Base-by-base conservation (phyloP, 1,140 invertebrate genomes). In the Ylistrum balloti region DNA sequence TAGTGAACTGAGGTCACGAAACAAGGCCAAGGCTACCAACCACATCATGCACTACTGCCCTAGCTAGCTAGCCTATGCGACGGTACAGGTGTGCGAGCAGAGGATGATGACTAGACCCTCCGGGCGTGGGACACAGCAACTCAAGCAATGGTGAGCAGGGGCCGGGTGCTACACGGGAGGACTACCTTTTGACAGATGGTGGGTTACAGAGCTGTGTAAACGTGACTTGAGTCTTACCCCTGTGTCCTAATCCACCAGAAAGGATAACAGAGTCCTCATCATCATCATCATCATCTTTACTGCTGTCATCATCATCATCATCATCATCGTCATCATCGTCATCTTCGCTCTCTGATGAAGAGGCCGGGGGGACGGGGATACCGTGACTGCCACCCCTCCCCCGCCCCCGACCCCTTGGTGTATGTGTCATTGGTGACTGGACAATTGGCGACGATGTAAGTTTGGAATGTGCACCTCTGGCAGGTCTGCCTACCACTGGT, bases 401-500 rank as follows among this genome's bases (percentile, higher is more conserved):
- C 35, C 91, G 88, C 48, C 93, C 94, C 85, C 92, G 90, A 33
- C 92, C 91, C 85, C 89, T 90, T 41, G 90, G 86, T 22, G 88
- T 88, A 85, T 88, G 85, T 33, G 38, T 85, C 56, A 74, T n/a
- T 45, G 90, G 88, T 2, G 89, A 88, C n/a, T 33, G 88, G 74
- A 85, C 74, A 17, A 89, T 20, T 33, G 74, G n/a, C 20, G 38
- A 87, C 3, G 38, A 89, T 85, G 87, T 88, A 35, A 56, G 88
- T 41, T 90, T 87, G 0, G 89, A 41, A 38, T 89, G 41, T 28
- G 89, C 48, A 87, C 86, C 89, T 45, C 87, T 88, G 22, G 86
- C 87, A 32, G 34, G 35, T 88, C 87, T 17, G 87, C 56, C 90
- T 45, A 56, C n/a, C 32, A 87, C 86, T 88, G 89, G 87, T 56